These are phyloP conservation scores for Chascanopsetta lugubris DNA, from an alignment of 2,113 vertebrate genomes.

Conservation along the genomic window DNA sequence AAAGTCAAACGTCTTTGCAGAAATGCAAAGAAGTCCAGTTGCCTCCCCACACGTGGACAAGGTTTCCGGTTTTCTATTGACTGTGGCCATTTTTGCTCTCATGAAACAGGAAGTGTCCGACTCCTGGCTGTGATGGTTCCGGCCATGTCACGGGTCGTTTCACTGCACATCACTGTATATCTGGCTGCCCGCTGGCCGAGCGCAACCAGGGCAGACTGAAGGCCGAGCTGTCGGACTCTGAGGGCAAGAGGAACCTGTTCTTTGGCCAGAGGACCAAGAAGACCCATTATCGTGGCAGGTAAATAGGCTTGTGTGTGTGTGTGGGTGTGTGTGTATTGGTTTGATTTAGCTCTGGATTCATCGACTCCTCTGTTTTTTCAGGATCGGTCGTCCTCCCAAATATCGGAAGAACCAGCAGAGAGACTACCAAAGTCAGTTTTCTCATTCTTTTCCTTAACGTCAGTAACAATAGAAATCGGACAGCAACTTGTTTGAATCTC, in stretches of 20 bases:
- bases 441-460: background rate
- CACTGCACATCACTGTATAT: conserved; percentile 97
- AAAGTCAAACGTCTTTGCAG: no score
- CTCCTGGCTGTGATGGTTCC: conserved; percentile 95
- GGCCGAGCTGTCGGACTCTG: conserved; percentile 89
- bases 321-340: background rate
- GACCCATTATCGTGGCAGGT: conserved; percentile 94
- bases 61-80: background rate
- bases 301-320: conserved; percentile 30
- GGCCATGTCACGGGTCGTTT: conserved; percentile 97
- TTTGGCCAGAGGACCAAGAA: conserved; percentile 92
- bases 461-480: no score
- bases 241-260: conserved; percentile 89
- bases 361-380: conserved; percentile 40
- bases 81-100: background rate
- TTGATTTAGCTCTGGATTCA: conserved; percentile 2
- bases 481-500: background rate
- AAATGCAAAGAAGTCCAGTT: no score
- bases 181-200: conserved; percentile 95
- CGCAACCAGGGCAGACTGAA: conserved; percentile 94
- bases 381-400: conserved; percentile 95
- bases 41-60: no score
- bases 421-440: conserved; percentile 90
- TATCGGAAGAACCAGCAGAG: conserved; percentile 93
- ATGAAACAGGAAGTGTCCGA: conserved; percentile 93